Evolutionary conservation across 1,140 invertebrate species (phyloP).

Genomic region (Aricia agestis): DNA sequence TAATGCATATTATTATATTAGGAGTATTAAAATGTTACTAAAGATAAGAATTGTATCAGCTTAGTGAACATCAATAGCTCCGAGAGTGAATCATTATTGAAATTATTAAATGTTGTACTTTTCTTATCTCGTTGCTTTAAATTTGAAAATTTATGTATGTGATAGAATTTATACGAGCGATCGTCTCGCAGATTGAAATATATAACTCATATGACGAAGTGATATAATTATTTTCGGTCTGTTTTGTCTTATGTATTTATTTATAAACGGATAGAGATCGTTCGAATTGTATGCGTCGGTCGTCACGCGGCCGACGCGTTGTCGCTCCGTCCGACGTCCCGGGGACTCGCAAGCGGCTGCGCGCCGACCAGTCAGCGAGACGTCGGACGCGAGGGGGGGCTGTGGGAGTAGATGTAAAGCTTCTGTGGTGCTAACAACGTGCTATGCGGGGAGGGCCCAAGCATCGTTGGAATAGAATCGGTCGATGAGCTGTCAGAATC

Average conservation of each 20-base stretch:
- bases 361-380: background rate
- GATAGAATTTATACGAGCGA: background rate
- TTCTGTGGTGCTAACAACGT: slow-evolving; percentile 59
- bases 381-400: background rate
- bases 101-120: slow-evolving; percentile 72
- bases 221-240: background rate
- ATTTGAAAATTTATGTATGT: slow-evolving; percentile 14
- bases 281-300: background rate
- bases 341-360: too few species aligned
- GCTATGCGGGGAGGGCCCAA: slow-evolving; percentile 34
- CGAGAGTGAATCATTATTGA: slow-evolving; percentile 73
- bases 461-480: slow-evolving; percentile 4
- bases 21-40: slow-evolving; percentile 72
- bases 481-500: background rate
- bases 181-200: background rate
- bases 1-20: slow-evolving; percentile 72
- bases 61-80: slow-evolving; percentile 76
- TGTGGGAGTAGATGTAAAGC: slow-evolving; percentile 24
- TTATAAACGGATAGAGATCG: background rate
- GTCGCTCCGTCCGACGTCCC: too few species aligned
- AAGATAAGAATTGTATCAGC: slow-evolving; percentile 74
- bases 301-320: too few species aligned
- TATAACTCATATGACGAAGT: background rate
- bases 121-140: slow-evolving; percentile 32
- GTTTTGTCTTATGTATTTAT: background rate